A percentile compares a stretch with the other conserved stretches of the same genome.
Conservation (phyloP, 2,888 invertebrate genomes). For the Endomychus coccineus region DNA sequence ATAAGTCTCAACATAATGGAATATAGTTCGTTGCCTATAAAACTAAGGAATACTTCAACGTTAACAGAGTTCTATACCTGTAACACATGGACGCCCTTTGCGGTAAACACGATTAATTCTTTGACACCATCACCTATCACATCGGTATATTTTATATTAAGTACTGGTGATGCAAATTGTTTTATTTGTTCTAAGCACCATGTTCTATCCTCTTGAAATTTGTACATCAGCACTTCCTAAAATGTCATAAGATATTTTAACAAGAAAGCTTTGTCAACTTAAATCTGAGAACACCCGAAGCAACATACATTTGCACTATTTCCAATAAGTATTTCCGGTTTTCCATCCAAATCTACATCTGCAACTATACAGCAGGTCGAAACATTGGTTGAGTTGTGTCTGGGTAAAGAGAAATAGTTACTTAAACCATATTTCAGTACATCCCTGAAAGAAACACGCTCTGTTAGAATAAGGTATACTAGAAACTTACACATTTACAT, state of each 20-base stretch:
- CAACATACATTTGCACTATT: constrained; percentile 54
- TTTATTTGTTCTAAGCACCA: constrained; percentile 49
- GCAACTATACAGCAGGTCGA: constrained; percentile 55
- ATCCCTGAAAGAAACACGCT: constrained; percentile 40
- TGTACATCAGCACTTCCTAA: constrained; percentile 49
- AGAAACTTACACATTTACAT: constrained; percentile 41
- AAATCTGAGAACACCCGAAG: no score
- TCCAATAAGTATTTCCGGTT: constrained; percentile 60
- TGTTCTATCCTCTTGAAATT: constrained; percentile 37
- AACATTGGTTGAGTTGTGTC: constrained; percentile 52
- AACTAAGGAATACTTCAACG: no score
- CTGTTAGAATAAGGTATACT: neutral
- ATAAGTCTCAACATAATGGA: no score
- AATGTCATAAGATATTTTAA: no score
- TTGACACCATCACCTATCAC: constrained; percentile 59
- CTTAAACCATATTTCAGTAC: constrained; percentile 45
- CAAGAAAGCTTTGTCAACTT: no score
- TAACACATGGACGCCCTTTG: constrained; percentile 50
- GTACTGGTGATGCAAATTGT: constrained; percentile 54
- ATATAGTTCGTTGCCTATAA: neutral
- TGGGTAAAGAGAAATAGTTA: constrained; percentile 41
- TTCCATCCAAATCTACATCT: constrained; percentile 64
- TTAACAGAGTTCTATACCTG: constrained; percentile 6
- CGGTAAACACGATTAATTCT: constrained; percentile 57
- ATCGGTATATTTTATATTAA: constrained; percentile 54